A percentile compares a stretch with the other conserved stretches of the same genome.
These are phyloP conservation scores for Psittacula echo DNA, from an alignment of 2,797 vertebrate genomes.

Conservation along the genomic window DNA sequence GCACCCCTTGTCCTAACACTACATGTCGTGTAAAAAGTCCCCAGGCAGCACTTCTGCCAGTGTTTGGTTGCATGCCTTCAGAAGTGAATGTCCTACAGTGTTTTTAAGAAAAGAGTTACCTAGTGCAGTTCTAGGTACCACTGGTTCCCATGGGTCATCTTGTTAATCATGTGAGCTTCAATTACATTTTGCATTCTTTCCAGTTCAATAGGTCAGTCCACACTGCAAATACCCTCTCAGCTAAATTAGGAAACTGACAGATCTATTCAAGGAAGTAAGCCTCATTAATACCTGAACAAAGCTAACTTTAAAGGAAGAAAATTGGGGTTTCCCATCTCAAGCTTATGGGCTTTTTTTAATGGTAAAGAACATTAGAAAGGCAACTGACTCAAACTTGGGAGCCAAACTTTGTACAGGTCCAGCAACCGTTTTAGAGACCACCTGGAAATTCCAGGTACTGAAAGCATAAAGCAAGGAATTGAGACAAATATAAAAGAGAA, in stretches of 20 bases:
- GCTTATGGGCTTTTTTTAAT: not conserved
- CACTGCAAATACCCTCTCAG: not conserved
- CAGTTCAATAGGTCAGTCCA: not conserved
- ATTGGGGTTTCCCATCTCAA: fast-evolving
- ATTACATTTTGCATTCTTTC: not conserved
- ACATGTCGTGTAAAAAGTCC: not conserved
- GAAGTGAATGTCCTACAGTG: not conserved
- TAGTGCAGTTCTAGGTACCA: not conserved
- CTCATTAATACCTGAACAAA: not conserved
- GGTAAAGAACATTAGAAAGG: not conserved
- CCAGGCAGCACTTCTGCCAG: not conserved
- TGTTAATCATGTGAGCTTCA: not conserved
- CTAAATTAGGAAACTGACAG: not conserved
- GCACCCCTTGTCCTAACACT: not conserved
- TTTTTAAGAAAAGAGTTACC: not conserved
- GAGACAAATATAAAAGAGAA: not conserved
- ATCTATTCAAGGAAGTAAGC: not conserved
- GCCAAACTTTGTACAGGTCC: not conserved
- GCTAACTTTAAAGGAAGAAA: not conserved
- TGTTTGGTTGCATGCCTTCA: too few species aligned
- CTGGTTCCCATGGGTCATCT: not conserved
- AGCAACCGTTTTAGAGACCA: not conserved
- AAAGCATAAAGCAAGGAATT: not conserved
- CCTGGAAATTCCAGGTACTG: not conserved
- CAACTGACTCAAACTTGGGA: not conserved